Evolutionary conservation across 2,888 invertebrate species (phyloP), one percentile per base, ranked within the genome.

Genomic region (Anagyrus pseudococci): DNA sequence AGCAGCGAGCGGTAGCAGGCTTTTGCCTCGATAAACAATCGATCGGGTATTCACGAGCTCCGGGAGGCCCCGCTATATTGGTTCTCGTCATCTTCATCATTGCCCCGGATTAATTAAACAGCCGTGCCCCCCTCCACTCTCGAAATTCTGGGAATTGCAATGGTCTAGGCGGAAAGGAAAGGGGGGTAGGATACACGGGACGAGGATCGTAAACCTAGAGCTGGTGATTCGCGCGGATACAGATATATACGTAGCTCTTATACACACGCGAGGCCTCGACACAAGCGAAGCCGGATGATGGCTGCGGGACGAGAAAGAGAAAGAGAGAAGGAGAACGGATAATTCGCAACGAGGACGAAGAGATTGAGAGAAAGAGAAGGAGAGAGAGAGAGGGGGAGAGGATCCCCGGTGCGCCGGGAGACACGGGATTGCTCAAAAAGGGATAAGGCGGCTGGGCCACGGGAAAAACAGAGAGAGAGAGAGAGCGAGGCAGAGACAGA

Each of bases 171-270:
- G n/a, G n/a, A n/a, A n/a, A n/a, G n/a, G n/a, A n/a, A n/a, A n/a
- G 22, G 25, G 23, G 44, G 44, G 17, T 20, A 3, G 44, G 19
- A 62, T 64, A 58, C 40, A 46, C 44, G 44, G 55, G 20, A 58
- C 43, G 22, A 10, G 67, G 67, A 67, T 69, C 69, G 70, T 70
- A 68, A 65, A 68, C 60, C 68, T 54, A 25, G 40, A 55, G 53
- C 61, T 22, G 17, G 15, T 23, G 23, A 13, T 40, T 17, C 19
- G 22, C 50, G 37, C 10, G 17, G 25, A 17, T 41, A 26, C 22
- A 37, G 23, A 37, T 46, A 17, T 53, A 46, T 23, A 59, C 25
- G 15, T 19, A 25, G 20, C n/a, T n/a, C n/a, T n/a, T n/a, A n/a
- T n/a, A n/a, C n/a, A n/a, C n/a, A n/a, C n/a, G n/a, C 23, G 26